These are phyloP conservation scores for Phrynocephalus forsythii DNA, from an alignment of 2,797 vertebrate genomes.

Conservation along the genomic window DNA sequence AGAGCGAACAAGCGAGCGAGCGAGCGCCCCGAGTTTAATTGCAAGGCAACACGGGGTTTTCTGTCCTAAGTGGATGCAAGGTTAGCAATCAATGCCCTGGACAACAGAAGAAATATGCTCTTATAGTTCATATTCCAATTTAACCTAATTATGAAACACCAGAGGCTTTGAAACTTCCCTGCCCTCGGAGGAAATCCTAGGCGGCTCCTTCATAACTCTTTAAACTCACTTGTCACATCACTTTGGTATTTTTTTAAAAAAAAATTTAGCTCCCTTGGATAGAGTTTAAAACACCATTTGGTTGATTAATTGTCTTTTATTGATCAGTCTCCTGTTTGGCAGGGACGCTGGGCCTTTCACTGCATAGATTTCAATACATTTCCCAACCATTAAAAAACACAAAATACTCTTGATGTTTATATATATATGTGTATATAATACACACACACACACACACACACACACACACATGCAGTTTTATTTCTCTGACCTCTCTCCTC, in stretches of 20 bases:
- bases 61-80: not conserved
- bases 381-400: constrained; percentile 54
- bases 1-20: too few relatives aligned
- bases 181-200: not conserved
- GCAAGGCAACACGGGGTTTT: too few relatives aligned
- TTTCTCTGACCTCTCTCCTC: not conserved
- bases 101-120: not conserved
- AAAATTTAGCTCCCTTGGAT: constrained; percentile 40
- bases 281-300: constrained; percentile 68
- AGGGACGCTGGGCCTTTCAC: constrained; percentile 19
- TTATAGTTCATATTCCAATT: constrained; percentile 2
- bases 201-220: constrained; percentile 30
- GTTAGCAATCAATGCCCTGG: not conserved
- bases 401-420: constrained; percentile 21
- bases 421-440: not conserved
- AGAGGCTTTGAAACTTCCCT: not conserved
- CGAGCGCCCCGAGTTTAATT: too few relatives aligned
- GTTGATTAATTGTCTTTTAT: constrained; percentile 68
- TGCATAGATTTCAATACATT: constrained; percentile 63
- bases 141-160: constrained; percentile 12
- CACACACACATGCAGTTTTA: not conserved
- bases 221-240: constrained; percentile 48
- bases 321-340: constrained; percentile 64
- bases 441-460: not conserved
- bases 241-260: not conserved